Conservation (phyloP, 1,140 invertebrate genomes). For the Hesperophylax magnus region DNA sequence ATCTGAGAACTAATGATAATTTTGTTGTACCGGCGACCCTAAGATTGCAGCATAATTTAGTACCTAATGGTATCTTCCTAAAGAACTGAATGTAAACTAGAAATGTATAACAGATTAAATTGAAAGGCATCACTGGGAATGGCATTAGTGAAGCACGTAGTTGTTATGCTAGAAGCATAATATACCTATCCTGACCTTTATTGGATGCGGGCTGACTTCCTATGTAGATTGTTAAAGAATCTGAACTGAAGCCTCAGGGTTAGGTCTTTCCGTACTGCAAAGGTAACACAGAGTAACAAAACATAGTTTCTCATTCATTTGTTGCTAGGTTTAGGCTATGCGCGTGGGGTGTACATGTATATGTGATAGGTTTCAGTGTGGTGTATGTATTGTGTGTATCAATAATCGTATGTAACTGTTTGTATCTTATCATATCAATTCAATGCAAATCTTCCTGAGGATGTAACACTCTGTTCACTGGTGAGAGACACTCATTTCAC, state of each 20-base stretch:
- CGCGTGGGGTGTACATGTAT: slow-evolving; percentile 11
- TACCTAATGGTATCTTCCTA: no score
- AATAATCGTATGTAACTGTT: slow-evolving; percentile 1
- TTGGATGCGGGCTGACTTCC: slow-evolving; percentile 88
- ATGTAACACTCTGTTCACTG: slow-evolving; percentile 28
- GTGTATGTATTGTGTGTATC: slow-evolving; percentile 3
- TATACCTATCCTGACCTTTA: slow-evolving; percentile 83
- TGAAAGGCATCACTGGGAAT: slow-evolving; percentile 64
- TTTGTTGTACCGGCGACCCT: no score
- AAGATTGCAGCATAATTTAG: no score
- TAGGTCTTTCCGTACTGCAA: slow-evolving; percentile 94
- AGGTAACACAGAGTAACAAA: slow-evolving; percentile 66
- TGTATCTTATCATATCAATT: no score
- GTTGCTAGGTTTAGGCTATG: slow-evolving; percentile 6
- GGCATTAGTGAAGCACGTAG: slow-evolving; percentile 66
- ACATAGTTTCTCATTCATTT: slow-evolving; percentile 47
- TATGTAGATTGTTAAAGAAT: slow-evolving; percentile 93
- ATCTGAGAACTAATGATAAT: no score
- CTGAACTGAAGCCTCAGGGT: slow-evolving; percentile 92
- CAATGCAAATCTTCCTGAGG: slow-evolving; percentile 2
- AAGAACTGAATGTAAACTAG: neutral
- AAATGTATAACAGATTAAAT: slow-evolving; percentile 51
- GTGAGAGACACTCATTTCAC: slow-evolving; percentile 20
- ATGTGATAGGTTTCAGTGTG: neutral
- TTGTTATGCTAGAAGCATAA: slow-evolving; percentile 77